Evolutionary conservation across 1,140 invertebrate species (phyloP).

Genomic region (Vollenhovia emeryi): DNA sequence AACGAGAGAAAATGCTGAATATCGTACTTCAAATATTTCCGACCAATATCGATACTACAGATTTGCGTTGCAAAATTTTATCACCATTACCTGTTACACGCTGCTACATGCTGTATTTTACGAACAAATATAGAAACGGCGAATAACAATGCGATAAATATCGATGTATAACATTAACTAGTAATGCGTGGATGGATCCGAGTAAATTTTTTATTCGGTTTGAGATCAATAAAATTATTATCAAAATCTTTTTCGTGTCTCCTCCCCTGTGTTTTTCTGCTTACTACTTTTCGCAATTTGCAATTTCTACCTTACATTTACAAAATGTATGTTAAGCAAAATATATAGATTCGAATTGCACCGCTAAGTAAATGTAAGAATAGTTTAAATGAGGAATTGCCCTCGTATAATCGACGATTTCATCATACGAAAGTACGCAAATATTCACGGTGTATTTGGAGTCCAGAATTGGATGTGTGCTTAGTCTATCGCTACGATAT

Average conservation of each 20-base stretch:
- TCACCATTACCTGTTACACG: background rate
- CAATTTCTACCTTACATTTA: slow-evolving; percentile 4
- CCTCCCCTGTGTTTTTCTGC: no score
- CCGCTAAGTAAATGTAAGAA: slow-evolving; percentile 13
- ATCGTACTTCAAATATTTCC: slow-evolving; percentile 3
- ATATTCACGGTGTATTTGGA: slow-evolving; percentile 17
- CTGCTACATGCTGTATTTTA: background rate
- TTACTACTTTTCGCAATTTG: background rate
- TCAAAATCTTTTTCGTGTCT: background rate
- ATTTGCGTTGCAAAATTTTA: slow-evolving; percentile 28
- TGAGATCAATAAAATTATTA: slow-evolving; percentile 5
- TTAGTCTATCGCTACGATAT: background rate
- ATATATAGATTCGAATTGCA: background rate
- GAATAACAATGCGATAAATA: slow-evolving; percentile 3
- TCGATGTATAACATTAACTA: background rate
- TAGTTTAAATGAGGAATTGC: slow-evolving; percentile 5
- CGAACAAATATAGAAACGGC: slow-evolving; percentile 18
- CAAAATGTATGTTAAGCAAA: background rate
- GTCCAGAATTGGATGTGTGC: slow-evolving; percentile 6
- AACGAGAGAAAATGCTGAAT: background rate
- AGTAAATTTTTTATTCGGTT: background rate
- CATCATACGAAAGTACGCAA: slow-evolving; percentile 13
- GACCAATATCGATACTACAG: slow-evolving; percentile 15
- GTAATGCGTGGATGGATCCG: background rate
- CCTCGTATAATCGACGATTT: background rate